A percentile compares a stretch with the other conserved stretches of the same genome.
phyloP scores from a whole-genome alignment of 2,113 vertebrate species.

The Paradisaea rubra region DNA sequence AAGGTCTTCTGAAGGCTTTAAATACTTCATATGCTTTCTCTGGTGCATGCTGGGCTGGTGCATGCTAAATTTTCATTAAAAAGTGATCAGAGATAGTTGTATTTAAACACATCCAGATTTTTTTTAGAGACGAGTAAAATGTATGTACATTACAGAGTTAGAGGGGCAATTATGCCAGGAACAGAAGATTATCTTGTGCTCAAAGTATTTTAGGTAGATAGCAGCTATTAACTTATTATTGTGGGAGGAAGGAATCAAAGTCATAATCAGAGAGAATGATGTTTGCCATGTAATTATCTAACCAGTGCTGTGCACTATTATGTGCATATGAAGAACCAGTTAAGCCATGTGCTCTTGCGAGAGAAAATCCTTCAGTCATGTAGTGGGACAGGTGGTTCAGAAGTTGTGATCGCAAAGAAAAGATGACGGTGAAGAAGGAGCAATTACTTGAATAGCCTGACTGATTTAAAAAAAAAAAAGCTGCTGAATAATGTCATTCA shows the following conservation, averaged over 20 bases:
- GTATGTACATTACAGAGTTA: neutral
- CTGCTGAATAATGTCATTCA: neutral
- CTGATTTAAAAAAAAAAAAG: neutral
- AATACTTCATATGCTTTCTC: neutral
- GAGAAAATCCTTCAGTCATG: neutral
- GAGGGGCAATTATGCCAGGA: conserved; percentile 32
- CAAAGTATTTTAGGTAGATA: conserved; percentile 44
- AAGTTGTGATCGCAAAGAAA: neutral
- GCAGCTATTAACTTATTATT: conserved; percentile 45
- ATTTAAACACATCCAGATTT: conserved; percentile 23
- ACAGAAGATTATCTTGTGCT: conserved; percentile 44
- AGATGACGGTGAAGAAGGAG: neutral
- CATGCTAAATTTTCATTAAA: neutral
- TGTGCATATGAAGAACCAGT: neutral
- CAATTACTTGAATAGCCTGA: neutral
- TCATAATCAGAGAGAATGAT: conserved; percentile 14
- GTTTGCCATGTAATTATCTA: conserved; percentile 7
- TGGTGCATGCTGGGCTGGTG: neutral
- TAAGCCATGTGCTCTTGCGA: neutral
- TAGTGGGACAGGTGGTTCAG: neutral
- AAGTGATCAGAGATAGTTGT: neutral
- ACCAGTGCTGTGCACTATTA: neutral
- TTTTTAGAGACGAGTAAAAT: neutral
- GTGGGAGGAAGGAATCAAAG: conserved; percentile 53
- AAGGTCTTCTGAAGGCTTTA: neutral